phyloP scores from a whole-genome alignment of 1,140 invertebrate genomes.

The Heliconius nattereri region DNA sequence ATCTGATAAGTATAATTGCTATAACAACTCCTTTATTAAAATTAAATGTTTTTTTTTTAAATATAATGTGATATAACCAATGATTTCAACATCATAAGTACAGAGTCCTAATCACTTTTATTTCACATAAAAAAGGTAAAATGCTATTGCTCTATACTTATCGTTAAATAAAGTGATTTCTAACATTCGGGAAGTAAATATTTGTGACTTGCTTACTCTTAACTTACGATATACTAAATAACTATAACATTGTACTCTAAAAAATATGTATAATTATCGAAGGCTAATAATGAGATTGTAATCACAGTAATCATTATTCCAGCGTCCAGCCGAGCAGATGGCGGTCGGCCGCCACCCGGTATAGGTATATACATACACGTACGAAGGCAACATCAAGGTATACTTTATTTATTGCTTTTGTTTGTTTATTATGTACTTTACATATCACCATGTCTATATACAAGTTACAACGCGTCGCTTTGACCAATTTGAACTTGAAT shows the following conservation, averaged over 20 bases:
- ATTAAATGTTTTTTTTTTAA: not conserved
- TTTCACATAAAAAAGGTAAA: conserved; percentile 76
- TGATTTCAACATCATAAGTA: not conserved
- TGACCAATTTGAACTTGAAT: conserved; percentile 66
- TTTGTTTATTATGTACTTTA: conserved; percentile 76
- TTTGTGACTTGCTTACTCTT: conserved; percentile 78
- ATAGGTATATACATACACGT: conserved; percentile 60
- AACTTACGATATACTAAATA: conserved; percentile 79
- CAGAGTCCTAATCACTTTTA: conserved; percentile 33
- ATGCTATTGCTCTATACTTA: conserved; percentile 77
- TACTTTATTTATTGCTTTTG: conserved; percentile 81
- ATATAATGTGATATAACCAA: not conserved
- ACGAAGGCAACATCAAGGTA: conserved; percentile 79
- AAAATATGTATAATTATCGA: conserved; percentile 81
- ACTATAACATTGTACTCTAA: conserved; percentile 81
- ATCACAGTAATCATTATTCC: conserved; percentile 79
- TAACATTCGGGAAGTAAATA: conserved; percentile 77
- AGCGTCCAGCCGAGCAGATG: conserved; percentile 20
- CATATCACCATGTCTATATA: conserved; percentile 78
- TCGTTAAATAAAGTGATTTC: conserved; percentile 75
- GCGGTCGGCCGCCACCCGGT: conserved; percentile 53
- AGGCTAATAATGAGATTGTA: conserved; percentile 80
- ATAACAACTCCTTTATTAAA: not conserved
- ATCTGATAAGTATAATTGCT: not conserved
- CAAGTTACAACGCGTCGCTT: conserved; percentile 53